Conservation (phyloP, 1,140 invertebrate genomes). For the Andricus grossulariae region DNA sequence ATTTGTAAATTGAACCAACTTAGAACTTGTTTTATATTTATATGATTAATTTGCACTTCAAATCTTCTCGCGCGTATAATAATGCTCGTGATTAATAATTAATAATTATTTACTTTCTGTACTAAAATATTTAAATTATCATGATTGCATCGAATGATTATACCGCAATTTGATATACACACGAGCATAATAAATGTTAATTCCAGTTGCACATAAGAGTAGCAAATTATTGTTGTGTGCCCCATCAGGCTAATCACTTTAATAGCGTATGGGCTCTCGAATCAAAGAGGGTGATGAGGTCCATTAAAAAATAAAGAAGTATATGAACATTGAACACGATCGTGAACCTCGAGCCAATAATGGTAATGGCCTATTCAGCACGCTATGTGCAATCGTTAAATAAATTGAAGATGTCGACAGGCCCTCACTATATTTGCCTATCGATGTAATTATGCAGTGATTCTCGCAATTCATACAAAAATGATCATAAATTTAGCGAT, state of each 20-base stretch:
- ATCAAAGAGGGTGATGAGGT: neutral
- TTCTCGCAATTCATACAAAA: conserved; percentile 40
- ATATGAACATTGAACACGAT: neutral
- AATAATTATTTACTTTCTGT: no score
- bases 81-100: no score
- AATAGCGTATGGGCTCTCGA: conserved; percentile 3
- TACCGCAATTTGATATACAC: neutral
- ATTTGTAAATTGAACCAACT: no score
- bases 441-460: conserved; percentile 27
- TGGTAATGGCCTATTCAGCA: conserved; percentile 46
- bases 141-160: neutral
- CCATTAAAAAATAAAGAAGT: neutral
- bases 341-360: conserved; percentile 38
- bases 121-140: neutral
- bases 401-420: conserved; percentile 43
- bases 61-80: no score
- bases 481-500: conserved; percentile 36
- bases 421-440: conserved; percentile 35
- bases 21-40: no score
- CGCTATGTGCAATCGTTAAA: conserved; percentile 42
- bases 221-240: neutral
- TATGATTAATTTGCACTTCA: no score
- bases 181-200: neutral
- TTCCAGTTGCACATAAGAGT: neutral
- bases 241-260: conserved; percentile 6